phyloP scores from a whole-genome alignment of 2,113 vertebrate species.

The Geothlypis trichas region DNA sequence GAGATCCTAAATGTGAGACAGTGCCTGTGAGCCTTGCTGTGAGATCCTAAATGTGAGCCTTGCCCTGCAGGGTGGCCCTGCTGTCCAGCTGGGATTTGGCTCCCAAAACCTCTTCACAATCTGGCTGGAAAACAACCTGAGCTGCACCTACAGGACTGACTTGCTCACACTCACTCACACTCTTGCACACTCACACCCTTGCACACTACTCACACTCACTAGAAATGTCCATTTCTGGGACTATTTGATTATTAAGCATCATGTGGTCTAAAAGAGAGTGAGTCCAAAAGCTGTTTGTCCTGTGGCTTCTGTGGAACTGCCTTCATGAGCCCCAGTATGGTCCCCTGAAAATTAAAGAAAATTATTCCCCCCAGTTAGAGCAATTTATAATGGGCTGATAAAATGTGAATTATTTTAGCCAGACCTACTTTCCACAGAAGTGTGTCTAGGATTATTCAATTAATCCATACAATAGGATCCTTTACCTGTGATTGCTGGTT shows the following conservation, averaged over 20 bases:
- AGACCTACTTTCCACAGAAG: not conserved
- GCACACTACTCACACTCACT: no score
- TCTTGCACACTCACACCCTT: no score
- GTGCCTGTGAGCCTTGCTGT: no score
- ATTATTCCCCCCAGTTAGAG: not conserved
- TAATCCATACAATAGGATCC: not conserved
- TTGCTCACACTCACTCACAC: no score
- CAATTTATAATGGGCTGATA: not conserved
- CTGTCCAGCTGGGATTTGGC: not conserved
- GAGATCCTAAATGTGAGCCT: no score
- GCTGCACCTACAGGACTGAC: not conserved
- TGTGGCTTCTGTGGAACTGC: not conserved
- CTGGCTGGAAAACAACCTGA: not conserved
- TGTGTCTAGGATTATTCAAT: not conserved
- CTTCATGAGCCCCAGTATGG: not conserved
- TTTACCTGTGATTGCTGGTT: not conserved
- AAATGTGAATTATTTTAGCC: not conserved
- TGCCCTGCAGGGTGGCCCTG: not conserved
- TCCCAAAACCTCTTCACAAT: not conserved
- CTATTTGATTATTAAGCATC: not conserved
- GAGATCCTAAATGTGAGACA: no score
- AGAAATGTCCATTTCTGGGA: not conserved
- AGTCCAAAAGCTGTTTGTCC: not conserved
- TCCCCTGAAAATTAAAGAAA: not conserved
- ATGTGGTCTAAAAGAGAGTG: not conserved